Base-by-base conservation (phyloP, 1,140 invertebrate genomes). In the Eumaeus atala region DNA sequence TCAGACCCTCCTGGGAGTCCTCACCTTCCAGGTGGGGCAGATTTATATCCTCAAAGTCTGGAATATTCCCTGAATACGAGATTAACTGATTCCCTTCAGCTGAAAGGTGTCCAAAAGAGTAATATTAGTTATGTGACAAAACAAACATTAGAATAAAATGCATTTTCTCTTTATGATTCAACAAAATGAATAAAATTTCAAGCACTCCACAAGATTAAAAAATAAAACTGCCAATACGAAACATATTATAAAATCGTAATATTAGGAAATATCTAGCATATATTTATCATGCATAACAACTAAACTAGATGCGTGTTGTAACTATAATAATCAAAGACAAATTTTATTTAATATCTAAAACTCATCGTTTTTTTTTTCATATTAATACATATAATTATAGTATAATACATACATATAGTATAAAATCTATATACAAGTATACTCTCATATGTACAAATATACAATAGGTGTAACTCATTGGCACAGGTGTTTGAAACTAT, bases 51-150 rank as follows among this genome's bases (percentile, higher is more conserved):
- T 83, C 86, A 74, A 89, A 84, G 74, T 85, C 84, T 71, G 87
- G 82, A 75, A 84, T 79, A 79, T 80, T 80, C 59, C 79, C 76
- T 74, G 83, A 83, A 81, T 89, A 89, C 69, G 86, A 88, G 52
- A 88, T 89, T 70, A 89, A 71, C 76, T 89, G 84, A 84, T 83
- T 87, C 69, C 73, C 81, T 72, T 87, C 82, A 75, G 74, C 84
- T 87, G 82, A 85, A 87, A 85, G 65, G 74, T 72, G 65, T 70
- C 74, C 77, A 81, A 84, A 70, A 84, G 77, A 61, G 17, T 48
- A 56, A 56, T 37, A 49, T 48, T 56, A 56, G 40, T 44, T 9
- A 49, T 49, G 36, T 56, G 47, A 55, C 52, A 16, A 34, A 36
- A 48, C 37, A 54, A 34, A 28, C 51, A 33, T 47, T 54, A 44